phyloP scores from a whole-genome alignment of 2,888 invertebrate species.

The Octodonta nipae region DNA sequence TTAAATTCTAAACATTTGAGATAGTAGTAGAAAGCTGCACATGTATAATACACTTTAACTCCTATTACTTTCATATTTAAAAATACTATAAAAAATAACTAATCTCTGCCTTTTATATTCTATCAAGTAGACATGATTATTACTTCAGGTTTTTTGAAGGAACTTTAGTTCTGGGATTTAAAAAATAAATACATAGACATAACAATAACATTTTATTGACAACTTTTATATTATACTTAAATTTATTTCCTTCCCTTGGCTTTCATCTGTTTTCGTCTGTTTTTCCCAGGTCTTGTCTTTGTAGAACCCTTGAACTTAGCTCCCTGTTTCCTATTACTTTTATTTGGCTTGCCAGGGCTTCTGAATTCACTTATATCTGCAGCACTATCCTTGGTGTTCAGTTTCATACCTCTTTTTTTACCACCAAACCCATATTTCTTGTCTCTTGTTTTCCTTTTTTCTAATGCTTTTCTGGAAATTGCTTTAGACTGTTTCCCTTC shows the following conservation, averaged over 20 bases:
- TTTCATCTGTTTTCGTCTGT: constrained; percentile 34
- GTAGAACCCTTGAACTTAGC: constrained; percentile 14
- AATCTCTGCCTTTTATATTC: no score
- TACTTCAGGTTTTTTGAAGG: no score
- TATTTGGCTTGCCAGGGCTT: constrained; percentile 25
- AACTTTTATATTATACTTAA: no score
- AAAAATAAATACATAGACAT: no score
- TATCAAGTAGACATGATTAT: no score
- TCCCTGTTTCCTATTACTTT: constrained; percentile 16
- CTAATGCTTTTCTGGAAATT: constrained; percentile 27
- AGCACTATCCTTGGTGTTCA: constrained; percentile 71
- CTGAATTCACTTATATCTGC: constrained; percentile 48
- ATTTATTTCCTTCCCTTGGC: constrained; percentile 20
- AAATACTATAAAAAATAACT: no score
- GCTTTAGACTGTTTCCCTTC: constrained; percentile 41
- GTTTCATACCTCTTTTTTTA: constrained; percentile 79
- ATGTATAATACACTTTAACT: no score
- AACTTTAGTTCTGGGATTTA: no score
- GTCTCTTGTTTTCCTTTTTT: constrained; percentile 57
- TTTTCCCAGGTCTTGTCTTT: constrained; percentile 40
- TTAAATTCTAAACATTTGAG: no score
- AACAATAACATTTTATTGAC: no score
- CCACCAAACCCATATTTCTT: constrained; percentile 91
- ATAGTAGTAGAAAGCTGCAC: no score
- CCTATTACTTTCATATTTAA: no score